Evolutionary conservation across 2,113 vertebrate genomes (phyloP), one percentile per base, ranked within the genome.

Genomic region (Athene noctua): DNA sequence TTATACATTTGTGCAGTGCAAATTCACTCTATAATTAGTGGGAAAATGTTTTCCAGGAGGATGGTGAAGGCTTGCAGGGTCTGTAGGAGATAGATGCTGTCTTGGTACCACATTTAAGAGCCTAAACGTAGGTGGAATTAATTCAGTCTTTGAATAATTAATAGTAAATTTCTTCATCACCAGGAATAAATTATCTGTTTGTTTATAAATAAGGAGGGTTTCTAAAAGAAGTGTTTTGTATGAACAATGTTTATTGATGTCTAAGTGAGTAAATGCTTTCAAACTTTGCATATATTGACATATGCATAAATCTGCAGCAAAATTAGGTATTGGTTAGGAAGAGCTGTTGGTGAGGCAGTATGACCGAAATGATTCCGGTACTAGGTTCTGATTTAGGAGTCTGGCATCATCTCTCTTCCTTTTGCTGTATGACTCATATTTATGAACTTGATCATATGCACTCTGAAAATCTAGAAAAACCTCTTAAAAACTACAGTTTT

Each of bases 291-390:
- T 80, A 7, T 65, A 47, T 79, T 79, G 74, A 42, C 3, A 7
- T 34, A 34, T 29, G 32, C 25, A 15, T 59, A 27, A 86, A 61
- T 46, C 27, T 61, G 44, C 80, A 71, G 57, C 57, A 68, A 15
- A 49, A 27, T 54, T 15, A 32, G 27, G 16, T 36, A 2, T 16
- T 54, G 74, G 9, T 67, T 63, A 34, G 78, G 51, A 49, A 26
- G 73, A 63, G 78, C 52, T 65, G 61, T 27, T 61, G 58, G 78
- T 79, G 68, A 52, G 63, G 32, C 51, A 6, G 5, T 10, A 2
- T 29, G 51, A 74, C 13, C 0, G 0, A 85, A 77, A 47, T 0
- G 0, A 8, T 51, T 71, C 49, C 1, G 0, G 9, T 61, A 9
- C 42, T 11, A 65, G 49, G 34, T 61, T 62, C 54, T 71, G 61